Conservation (phyloP, 2,113 vertebrate species). For the Maccullochella peelii region DNA sequence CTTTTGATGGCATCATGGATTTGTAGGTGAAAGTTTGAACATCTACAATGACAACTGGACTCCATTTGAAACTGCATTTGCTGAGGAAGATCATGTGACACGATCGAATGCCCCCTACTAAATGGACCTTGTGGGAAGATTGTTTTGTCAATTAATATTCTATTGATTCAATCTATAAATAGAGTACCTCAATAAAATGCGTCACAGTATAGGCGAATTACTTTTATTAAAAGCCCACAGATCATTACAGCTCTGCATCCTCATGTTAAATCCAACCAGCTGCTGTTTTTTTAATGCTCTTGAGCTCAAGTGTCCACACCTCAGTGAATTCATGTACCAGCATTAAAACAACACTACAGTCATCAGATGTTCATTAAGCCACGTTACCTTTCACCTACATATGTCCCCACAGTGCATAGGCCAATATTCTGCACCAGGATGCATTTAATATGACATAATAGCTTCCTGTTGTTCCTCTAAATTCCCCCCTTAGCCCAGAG, state of each 20-base stretch:
- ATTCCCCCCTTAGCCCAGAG: not conserved
- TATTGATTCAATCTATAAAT: not conserved
- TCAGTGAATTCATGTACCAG: not conserved
- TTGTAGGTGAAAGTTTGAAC: no score
- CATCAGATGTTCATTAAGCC: constrained; percentile 13
- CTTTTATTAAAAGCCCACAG: not conserved
- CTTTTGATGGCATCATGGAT: no score
- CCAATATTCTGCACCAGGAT: constrained; percentile 19
- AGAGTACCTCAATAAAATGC: not conserved
- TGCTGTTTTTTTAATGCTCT: not conserved
- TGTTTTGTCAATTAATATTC: not conserved
- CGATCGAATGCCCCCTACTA: not conserved
- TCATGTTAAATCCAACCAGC: not conserved
- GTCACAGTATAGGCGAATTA: not conserved
- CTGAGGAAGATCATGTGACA: no score
- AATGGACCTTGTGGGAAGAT: not conserved
- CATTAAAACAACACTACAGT: constrained; percentile 28
- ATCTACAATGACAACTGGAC: no score
- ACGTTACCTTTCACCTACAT: constrained; percentile 42
- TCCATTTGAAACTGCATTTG: no score
- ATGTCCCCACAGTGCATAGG: not conserved
- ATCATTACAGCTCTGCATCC: not conserved
- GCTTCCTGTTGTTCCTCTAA: constrained; percentile 44
- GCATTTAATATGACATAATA: constrained; percentile 27
- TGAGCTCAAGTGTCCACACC: not conserved